A percentile compares a stretch with the other conserved stretches of the same genome.
Conservation (phyloP, 2,888 invertebrate genomes). For the Noctua janthina region DNA sequence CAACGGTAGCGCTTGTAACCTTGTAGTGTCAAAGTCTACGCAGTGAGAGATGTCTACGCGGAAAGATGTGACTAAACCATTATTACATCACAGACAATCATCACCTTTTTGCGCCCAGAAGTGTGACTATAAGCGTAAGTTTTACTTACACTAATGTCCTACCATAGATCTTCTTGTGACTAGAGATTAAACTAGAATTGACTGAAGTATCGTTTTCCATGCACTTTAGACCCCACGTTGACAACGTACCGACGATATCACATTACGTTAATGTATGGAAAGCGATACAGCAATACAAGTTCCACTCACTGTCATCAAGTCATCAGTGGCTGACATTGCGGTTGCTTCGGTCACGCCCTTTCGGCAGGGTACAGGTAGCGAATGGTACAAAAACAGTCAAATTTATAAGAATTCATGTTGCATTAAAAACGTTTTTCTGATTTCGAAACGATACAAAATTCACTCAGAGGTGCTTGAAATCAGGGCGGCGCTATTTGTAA, state of each 20-base stretch:
- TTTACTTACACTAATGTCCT: constrained; percentile 3
- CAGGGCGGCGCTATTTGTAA: neutral
- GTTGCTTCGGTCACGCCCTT: constrained; percentile 44
- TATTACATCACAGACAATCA: constrained; percentile 1
- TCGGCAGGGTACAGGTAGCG: neutral
- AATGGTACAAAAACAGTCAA: neutral
- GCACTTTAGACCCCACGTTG: constrained; percentile 22
- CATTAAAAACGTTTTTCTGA: neutral
- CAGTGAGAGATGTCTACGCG: neutral
- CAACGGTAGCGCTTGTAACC: neutral
- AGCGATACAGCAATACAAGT: constrained; percentile 40
- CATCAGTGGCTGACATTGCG: constrained; percentile 35
- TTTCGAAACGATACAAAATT: neutral
- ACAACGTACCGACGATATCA: constrained; percentile 58
- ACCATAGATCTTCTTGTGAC: neutral
- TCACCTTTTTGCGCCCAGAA: constrained; percentile 5
- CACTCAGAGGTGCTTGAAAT: neutral
- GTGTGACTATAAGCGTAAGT: neutral
- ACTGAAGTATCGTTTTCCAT: constrained; percentile 29
- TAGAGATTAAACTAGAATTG: neutral
- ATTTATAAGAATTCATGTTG: neutral
- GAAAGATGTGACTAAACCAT: neutral
- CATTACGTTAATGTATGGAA: constrained; percentile 53
- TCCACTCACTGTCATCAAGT: constrained; percentile 39
- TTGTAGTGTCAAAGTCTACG: too few species aligned